Evolutionary conservation across 2,113 vertebrate genomes (phyloP), one percentile per base, ranked within the genome.

Genomic region (Crotalus viridis): DNA sequence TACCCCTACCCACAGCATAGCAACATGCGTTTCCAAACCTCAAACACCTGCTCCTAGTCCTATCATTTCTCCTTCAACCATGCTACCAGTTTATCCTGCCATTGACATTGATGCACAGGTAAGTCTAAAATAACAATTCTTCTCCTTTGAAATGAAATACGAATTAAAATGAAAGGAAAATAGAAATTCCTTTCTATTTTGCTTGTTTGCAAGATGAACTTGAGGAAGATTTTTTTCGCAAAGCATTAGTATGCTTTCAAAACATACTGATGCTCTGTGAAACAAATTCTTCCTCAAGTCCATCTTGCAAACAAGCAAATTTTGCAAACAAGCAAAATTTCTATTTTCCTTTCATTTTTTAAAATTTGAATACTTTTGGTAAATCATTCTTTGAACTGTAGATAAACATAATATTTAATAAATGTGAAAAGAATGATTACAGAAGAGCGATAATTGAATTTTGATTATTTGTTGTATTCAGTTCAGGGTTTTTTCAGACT

Each of bases 61-160:
- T 96, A 98, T 99, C 90, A 98, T 99, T 96, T 99, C 99, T 95
- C 99, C 99, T 96, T 98, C 99, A 94, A 98, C 98, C 94, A 99
- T 99, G 98, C 98, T 99, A 88, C 99, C 99, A 55, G 98, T 99
- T 95, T 99, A 99, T 97, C 99, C 99, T 96, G 99, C 99, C 55
- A 99, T 99, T 96, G 99, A 99, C 97, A 99, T 99, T 48, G 99
- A 99, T 95, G 99, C 99, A 87, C 99, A 99, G 97, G 99, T 99
- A 98, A 99, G 98, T 55, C 51, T 39, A 54, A 26, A 0, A 4
- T 10, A 39, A 3, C 5, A 26, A 15, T 28, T 57, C 10, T 10
- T 4, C 39, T 5, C 51, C 26, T 81, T 43, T 0, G 0, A 2
- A 0, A 85, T 12, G 56, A 88, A 0, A 1, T 17, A 21, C 19